phyloP scores from a whole-genome alignment of 2,888 invertebrate species.

The Hecatera dysodea region DNA sequence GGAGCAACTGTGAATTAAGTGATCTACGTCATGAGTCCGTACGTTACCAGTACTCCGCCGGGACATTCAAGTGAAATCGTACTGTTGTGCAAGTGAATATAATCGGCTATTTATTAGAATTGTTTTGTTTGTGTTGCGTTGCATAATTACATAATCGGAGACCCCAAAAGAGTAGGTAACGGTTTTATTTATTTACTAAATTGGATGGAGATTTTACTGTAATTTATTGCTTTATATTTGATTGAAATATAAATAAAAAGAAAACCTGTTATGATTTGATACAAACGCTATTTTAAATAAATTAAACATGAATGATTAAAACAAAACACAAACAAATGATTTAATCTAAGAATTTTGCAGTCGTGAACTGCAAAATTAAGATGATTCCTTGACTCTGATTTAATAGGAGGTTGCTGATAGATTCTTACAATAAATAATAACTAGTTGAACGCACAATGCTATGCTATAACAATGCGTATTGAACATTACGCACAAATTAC shows the following conservation, averaged over 20 bases:
- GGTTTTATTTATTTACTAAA: constrained; percentile 56
- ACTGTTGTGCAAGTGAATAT: constrained; percentile 80
- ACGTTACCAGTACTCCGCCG: constrained; percentile 64
- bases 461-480: constrained; percentile 19
- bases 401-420: not conserved
- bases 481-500: constrained; percentile 20
- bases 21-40: constrained; percentile 74
- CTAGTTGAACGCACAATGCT: not conserved
- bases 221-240: constrained; percentile 26
- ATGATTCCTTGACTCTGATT: not conserved
- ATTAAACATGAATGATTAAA: not conserved
- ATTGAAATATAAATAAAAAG: too few relatives aligned
- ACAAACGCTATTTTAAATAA: too few relatives aligned
- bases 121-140: constrained; percentile 68
- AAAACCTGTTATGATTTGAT: not conserved
- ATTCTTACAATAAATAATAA: not conserved
- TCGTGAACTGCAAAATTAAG: not conserved
- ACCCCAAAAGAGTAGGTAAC: constrained; percentile 67
- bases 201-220: constrained; percentile 22
- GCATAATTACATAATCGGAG: constrained; percentile 68
- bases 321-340: not conserved
- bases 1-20: constrained; percentile 76
- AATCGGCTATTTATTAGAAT: constrained; percentile 63
- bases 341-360: too few relatives aligned
- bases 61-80: constrained; percentile 74